phyloP scores from a whole-genome alignment of 37 sponge, comb jelly and placozoan species.

The Theonella swinhoei region DNA sequence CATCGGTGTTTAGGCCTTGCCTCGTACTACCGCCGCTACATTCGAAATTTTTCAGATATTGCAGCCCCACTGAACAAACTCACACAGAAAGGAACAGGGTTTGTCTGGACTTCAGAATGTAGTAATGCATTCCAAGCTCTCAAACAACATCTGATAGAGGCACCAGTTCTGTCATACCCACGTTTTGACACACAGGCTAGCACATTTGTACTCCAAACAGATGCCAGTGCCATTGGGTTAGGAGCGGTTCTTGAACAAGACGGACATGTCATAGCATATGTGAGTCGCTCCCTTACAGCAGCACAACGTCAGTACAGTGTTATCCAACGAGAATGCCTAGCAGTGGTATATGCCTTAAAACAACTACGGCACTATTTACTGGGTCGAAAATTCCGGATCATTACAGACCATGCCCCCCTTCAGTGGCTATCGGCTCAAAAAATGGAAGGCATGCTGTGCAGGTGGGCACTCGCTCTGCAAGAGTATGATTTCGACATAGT shows the following conservation, averaged over 20 bases:
- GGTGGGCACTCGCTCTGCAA: constrained; percentile 59
- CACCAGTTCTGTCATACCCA: constrained; percentile 63
- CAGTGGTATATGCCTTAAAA: constrained; percentile 48
- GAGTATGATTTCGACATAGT: constrained; percentile 43
- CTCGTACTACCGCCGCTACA: constrained; percentile 66
- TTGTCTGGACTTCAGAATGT: constrained; percentile 28
- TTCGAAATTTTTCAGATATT: constrained; percentile 60
- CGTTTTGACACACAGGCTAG: constrained; percentile 26
- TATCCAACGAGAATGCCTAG: constrained; percentile 52
- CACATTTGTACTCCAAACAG: constrained; percentile 60
- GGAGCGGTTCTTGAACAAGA: constrained; percentile 70
- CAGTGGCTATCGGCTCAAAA: constrained; percentile 65
- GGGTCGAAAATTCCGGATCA: constrained; percentile 36
- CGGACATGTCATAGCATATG: constrained; percentile 58
- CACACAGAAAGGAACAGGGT: constrained; percentile 40
- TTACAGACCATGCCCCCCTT: constrained; percentile 66
- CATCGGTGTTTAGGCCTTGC: constrained; percentile 54
- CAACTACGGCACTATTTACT: constrained; percentile 69
- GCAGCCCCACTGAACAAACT: too few species aligned
- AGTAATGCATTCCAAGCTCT: constrained; percentile 33
- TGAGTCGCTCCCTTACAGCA: constrained; percentile 36
- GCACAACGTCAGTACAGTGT: constrained; percentile 62
- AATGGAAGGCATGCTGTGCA: constrained; percentile 46
- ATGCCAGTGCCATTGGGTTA: constrained; percentile 64
- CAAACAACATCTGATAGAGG: constrained; percentile 35